Evolutionary conservation across 2,797 vertebrate species (phyloP).

Genomic region (Notolabrus celidotus): DNA sequence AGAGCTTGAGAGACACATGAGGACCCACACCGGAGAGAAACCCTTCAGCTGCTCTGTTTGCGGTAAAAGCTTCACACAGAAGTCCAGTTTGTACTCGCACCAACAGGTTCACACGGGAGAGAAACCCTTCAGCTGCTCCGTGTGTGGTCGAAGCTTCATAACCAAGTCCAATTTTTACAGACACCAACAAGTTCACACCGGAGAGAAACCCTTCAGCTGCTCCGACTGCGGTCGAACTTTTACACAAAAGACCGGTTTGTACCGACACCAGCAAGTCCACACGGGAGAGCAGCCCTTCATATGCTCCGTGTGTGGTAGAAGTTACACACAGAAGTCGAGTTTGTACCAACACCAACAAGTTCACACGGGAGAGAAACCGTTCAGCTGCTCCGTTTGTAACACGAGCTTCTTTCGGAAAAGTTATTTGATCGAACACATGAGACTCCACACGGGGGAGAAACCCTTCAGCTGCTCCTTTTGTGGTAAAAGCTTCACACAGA

Average conservation of each 20-base stretch:
- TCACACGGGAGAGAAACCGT: too few species aligned
- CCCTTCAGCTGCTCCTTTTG: conserved; percentile 2
- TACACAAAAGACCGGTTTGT: too few species aligned
- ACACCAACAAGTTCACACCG: not conserved
- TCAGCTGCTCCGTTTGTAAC: too few species aligned
- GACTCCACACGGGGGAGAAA: not conserved
- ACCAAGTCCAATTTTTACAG: too few species aligned
- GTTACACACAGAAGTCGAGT: too few species aligned
- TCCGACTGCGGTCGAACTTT: too few species aligned
- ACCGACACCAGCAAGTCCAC: not conserved
- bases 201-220: too few species aligned
- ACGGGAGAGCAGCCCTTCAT: not conserved
- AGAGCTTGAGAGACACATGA: not conserved
- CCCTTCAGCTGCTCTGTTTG: not conserved
- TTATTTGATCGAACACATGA: too few species aligned
- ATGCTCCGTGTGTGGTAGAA: too few species aligned
- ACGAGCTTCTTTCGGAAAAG: too few species aligned
- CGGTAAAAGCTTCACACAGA: not conserved
- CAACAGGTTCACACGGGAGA: not conserved
- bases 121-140: not conserved
- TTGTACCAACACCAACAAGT: too few species aligned
- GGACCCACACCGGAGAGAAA: not conserved
- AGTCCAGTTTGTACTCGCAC: not conserved
- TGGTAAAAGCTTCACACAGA: not conserved
- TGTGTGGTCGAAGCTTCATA: not conserved